These are phyloP conservation scores for Mesorhabditis belari DNA, from an alignment of 2,888 invertebrate genomes.

Conservation along the genomic window DNA sequence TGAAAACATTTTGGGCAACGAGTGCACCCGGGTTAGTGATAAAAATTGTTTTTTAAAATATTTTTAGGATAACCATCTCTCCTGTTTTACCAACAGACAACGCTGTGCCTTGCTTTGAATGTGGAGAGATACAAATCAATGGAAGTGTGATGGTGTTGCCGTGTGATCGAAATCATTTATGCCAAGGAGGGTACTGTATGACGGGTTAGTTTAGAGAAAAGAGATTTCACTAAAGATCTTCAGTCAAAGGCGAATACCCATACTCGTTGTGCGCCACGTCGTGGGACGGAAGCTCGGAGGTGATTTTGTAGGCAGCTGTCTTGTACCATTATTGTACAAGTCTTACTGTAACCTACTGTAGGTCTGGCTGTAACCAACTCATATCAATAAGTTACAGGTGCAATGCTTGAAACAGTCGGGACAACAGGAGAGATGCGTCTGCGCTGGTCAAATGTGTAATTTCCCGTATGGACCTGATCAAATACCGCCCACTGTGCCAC, in stretches of 20 bases:
- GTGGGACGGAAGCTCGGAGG: conserved; percentile 14
- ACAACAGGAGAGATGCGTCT: conserved; percentile 15
- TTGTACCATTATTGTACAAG: not conserved
- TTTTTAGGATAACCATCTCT: no score
- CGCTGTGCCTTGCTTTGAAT: not conserved
- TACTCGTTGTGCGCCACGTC: conserved; percentile 17
- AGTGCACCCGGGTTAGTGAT: not conserved
- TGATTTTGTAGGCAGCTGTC: not conserved
- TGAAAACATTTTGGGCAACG: not conserved
- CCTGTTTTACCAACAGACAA: not conserved
- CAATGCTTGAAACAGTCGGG: conserved; percentile 12
- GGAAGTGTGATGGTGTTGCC: conserved; percentile 12
- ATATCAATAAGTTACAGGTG: conserved; percentile 6
- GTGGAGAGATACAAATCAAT: conserved; percentile 5
- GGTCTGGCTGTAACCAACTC: not conserved
- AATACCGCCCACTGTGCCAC: not conserved
- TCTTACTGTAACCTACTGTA: not conserved
- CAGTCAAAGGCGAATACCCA: conserved; percentile 13
- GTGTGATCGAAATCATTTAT: conserved; percentile 18
- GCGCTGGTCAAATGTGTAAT: conserved; percentile 28
- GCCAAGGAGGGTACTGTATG: conserved; percentile 24
- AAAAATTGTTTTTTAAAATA: not conserved
- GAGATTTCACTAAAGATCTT: not conserved
- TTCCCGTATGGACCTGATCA: conserved; percentile 13
- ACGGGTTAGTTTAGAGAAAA: conserved; percentile 9